Percentiles rank a stretch among this genome's conserved stretches.
Conservation (phyloP, 2,888 invertebrate genomes). For the Eubasilissa splendida region DNA sequence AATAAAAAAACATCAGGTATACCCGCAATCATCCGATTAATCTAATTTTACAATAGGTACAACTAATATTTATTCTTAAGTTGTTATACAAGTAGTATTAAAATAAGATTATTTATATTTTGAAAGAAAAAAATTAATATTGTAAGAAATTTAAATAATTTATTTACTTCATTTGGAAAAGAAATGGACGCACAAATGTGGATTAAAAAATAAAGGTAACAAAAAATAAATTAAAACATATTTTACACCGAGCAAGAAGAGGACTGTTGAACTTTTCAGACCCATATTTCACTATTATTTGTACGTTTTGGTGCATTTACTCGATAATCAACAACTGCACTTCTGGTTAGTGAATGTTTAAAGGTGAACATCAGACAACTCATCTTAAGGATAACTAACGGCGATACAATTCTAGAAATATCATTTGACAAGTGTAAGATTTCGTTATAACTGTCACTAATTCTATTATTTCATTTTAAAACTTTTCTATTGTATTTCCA, state of each 20-base stretch:
- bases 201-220: neutral
- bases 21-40: conserved; percentile 59
- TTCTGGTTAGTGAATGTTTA: too few relatives aligned
- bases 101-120: conserved; percentile 14
- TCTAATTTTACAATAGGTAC: conserved; percentile 39
- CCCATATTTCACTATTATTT: conserved; percentile 16
- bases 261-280: neutral
- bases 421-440: too few relatives aligned
- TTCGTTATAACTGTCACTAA: too few relatives aligned
- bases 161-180: neutral
- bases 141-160: neutral
- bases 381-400: too few relatives aligned
- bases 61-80: conserved; percentile 13
- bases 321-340: neutral
- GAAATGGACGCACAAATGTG: too few relatives aligned
- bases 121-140: conserved; percentile 1
- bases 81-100: conserved; percentile 10
- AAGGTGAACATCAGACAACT: too few relatives aligned
- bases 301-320: conserved; percentile 44
- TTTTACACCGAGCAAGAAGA: conserved; percentile 9
- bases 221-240: neutral
- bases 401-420: too few relatives aligned
- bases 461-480: too few relatives aligned
- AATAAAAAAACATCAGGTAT: conserved; percentile 49
- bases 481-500: too few relatives aligned